Percentiles rank a stretch among this genome's conserved stretches.
Conservation (phyloP, 2,797 vertebrate species). For the Hylomyscus alleni region DNA sequence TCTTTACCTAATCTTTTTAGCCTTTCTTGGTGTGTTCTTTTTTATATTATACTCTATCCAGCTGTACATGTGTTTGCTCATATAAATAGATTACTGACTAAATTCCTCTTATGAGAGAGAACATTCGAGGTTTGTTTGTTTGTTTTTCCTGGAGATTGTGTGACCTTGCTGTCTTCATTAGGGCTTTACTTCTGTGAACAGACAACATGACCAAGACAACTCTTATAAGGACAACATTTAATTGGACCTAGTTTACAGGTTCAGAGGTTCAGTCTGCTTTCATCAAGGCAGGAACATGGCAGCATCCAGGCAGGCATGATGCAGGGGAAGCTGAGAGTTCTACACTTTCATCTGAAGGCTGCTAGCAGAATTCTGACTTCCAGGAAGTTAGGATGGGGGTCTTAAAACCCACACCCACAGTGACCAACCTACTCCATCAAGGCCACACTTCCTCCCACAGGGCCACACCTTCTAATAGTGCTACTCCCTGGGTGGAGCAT, state of each 20-base stretch:
- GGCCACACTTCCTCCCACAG: not conserved
- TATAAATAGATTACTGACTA: not conserved
- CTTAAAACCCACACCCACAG: no score
- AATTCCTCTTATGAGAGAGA: not conserved
- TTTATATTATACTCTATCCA: not conserved
- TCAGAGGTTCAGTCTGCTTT: no score
- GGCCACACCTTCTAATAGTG: not conserved
- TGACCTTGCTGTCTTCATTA: not conserved
- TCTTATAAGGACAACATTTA: no score
- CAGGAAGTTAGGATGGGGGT: no score
- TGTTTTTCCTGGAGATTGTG: not conserved
- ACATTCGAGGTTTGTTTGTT: not conserved
- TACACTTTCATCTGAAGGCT: no score
- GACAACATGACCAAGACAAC: no score
- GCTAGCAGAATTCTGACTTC: no score
- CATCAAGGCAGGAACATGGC: no score
- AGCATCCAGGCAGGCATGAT: no score
- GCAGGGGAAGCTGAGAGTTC: no score
- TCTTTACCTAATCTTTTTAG: not conserved
- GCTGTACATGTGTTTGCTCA: not conserved
- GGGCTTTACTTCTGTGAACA: not conserved
- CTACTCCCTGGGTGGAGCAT: not conserved
- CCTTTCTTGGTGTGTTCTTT: not conserved
- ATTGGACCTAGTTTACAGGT: no score
- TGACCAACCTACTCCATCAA: no score